Percentiles rank a stretch among this genome's conserved stretches.
These are phyloP conservation scores for Melanaphis sacchari DNA, from an alignment of 1,140 invertebrate species.

Conservation along the genomic window DNA sequence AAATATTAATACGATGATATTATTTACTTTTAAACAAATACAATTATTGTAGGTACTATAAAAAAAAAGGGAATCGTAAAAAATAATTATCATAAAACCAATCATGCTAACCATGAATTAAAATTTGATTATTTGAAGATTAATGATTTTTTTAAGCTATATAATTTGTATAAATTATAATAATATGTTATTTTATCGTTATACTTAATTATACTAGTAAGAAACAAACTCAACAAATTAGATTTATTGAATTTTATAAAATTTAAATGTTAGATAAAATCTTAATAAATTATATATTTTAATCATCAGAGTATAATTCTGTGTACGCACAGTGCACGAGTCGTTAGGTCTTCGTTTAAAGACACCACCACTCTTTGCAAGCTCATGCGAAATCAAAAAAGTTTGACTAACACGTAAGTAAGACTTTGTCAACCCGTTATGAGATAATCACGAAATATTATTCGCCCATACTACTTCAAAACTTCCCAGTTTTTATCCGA, in stretches of 20 bases:
- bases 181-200: background rate
- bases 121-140: background rate
- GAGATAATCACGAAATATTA: background rate
- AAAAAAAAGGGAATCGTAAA: background rate
- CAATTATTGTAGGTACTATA: background rate
- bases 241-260: too few relatives aligned
- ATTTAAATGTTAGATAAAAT: background rate
- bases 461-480: too few relatives aligned
- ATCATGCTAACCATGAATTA: background rate
- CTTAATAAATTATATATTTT: too few relatives aligned
- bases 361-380: background rate
- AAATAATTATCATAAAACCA: background rate
- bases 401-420: background rate
- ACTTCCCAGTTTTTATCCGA: too few relatives aligned
- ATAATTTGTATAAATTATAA: background rate
- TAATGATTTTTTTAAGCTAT: background rate
- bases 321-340: background rate
- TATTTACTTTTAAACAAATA: background rate
- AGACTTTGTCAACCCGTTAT: background rate
- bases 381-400: background rate
- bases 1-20: background rate
- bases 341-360: too few relatives aligned
- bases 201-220: background rate
- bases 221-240: background rate
- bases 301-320: background rate